phyloP scores from a whole-genome alignment of 2,888 invertebrate genomes.

The Eudemis profundana region DNA sequence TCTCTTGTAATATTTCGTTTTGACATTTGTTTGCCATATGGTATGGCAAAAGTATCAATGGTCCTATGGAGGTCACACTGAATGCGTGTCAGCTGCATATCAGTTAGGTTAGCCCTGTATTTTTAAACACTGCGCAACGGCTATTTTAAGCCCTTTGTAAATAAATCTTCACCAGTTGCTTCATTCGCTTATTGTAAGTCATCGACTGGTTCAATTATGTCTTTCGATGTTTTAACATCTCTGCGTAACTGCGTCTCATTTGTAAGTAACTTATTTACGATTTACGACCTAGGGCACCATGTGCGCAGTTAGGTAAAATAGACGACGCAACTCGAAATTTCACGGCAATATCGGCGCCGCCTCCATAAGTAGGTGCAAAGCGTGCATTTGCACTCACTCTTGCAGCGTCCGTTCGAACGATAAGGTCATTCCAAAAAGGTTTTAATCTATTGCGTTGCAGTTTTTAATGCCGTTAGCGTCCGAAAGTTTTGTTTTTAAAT shows the following conservation, averaged over 20 bases:
- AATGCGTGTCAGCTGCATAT: neutral
- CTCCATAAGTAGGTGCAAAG: constrained; percentile 2
- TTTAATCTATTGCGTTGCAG: constrained; percentile 60
- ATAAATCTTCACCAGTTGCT: neutral
- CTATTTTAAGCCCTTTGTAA: constrained; percentile 3
- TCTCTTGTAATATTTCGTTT: too few relatives aligned
- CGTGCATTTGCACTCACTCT: constrained; percentile 61
- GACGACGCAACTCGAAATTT: constrained; percentile 44
- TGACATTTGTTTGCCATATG: neutral
- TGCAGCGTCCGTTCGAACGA: constrained; percentile 69
- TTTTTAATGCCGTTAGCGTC: constrained; percentile 40
- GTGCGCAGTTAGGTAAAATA: constrained; percentile 53
- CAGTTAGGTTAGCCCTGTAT: constrained; percentile 23
- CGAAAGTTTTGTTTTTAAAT: constrained; percentile 58
- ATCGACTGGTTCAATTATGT: constrained; percentile 4
- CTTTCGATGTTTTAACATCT: neutral
- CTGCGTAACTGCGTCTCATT: constrained; percentile 18
- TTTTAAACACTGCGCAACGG: constrained; percentile 2
- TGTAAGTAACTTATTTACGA: constrained; percentile 9
- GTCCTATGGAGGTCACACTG: constrained; percentile 6
- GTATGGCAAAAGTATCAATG: neutral
- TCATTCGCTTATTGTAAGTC: neutral
- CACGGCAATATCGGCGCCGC: neutral
- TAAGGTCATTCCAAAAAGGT: constrained; percentile 11
- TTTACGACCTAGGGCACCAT: constrained; percentile 54